Evolutionary conservation across 2,888 invertebrate genomes (phyloP).

Genomic region (Pammene aurita): DNA sequence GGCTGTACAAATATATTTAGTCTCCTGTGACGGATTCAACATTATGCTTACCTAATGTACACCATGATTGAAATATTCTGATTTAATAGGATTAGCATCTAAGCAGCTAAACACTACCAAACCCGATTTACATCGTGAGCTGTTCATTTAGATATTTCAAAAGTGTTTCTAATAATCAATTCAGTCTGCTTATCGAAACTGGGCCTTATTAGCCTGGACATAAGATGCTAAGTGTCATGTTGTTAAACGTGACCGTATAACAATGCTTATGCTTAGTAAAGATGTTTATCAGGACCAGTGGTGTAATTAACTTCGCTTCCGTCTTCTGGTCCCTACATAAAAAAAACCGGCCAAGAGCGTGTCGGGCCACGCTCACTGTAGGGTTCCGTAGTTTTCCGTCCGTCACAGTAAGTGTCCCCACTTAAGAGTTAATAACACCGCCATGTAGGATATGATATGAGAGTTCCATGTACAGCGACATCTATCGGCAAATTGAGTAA

Average conservation of each 20-base stretch:
- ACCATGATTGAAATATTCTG: too few species aligned
- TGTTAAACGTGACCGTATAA: conserved; percentile 12
- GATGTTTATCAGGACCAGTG: conserved; percentile 21
- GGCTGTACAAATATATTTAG: too few species aligned
- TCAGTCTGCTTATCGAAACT: neutral
- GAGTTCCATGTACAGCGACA: too few species aligned
- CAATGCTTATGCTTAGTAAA: conserved; percentile 3
- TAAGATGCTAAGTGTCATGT: neutral
- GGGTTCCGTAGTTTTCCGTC: too few species aligned
- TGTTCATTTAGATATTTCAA: conserved; percentile 2
- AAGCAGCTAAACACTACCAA: neutral
- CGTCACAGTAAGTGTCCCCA: too few species aligned
- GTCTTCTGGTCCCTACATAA: neutral
- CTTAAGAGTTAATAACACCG: too few species aligned
- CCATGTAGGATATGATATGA: too few species aligned
- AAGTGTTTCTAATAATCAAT: conserved; percentile 6
- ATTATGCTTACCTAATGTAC: too few species aligned
- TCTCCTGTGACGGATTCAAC: too few species aligned
- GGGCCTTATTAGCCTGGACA: neutral
- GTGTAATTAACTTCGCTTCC: conserved; percentile 17
- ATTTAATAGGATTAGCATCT: neutral
- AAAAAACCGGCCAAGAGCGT: too few species aligned
- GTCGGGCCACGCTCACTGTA: too few species aligned
- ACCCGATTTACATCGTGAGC: conserved; percentile 14
- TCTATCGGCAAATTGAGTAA: too few species aligned